A percentile compares a stretch with the other conserved stretches of the same genome.
phyloP scores from a whole-genome alignment of 2,113 vertebrate species.

The Ochotona princeps region DNA sequence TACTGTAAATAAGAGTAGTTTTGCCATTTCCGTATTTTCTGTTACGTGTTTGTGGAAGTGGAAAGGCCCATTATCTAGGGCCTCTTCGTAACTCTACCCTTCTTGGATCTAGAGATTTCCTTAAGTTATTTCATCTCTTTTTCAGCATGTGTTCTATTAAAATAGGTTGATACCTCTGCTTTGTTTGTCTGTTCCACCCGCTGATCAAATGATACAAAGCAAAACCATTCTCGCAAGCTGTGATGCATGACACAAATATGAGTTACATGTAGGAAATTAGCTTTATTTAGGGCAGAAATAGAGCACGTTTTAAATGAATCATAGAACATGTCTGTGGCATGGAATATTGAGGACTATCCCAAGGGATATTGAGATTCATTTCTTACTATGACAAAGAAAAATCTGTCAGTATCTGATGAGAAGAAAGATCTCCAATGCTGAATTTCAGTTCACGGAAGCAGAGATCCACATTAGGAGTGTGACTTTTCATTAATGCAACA shows the following conservation, averaged over 20 bases:
- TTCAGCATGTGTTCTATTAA: not conserved
- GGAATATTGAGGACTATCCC: not conserved
- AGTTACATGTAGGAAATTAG: not conserved
- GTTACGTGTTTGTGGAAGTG: not conserved
- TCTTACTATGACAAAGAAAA: not conserved
- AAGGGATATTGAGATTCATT: not conserved
- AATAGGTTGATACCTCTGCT: not conserved
- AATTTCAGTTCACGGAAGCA: not conserved
- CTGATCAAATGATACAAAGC: not conserved
- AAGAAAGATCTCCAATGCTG: not conserved
- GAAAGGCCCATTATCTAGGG: not conserved
- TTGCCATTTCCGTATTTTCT: not conserved
- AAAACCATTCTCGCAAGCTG: not conserved
- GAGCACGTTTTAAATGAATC: constrained; percentile 14
- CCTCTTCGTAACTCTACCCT: not conserved
- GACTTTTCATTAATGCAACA: not conserved
- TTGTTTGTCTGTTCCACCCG: not conserved
- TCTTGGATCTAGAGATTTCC: not conserved
- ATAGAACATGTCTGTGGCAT: not conserved
- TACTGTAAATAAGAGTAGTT: not conserved
- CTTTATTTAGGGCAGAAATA: not conserved
- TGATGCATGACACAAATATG: not conserved
- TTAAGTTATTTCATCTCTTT: not conserved
- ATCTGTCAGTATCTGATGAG: not conserved
- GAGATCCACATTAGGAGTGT: not conserved